Conservation (phyloP, 2,888 invertebrate genomes). For the Melitaea athalia region DNA sequence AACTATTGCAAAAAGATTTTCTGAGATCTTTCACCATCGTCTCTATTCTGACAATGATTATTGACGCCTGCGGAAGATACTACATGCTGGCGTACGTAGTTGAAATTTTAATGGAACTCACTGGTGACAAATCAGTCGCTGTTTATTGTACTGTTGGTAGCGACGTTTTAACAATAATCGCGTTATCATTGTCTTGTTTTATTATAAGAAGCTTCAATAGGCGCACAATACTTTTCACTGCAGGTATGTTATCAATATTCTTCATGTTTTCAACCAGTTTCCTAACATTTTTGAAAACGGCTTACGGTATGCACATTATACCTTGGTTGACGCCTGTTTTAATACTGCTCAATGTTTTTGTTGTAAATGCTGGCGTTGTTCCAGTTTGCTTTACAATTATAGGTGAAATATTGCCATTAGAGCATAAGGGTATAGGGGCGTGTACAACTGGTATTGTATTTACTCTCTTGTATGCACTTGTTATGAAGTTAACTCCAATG, state of each 20-base stretch:
- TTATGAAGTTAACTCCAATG: conserved; percentile 50
- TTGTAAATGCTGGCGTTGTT: conserved; percentile 27
- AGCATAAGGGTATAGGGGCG: conserved; percentile 50
- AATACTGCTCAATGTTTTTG: conserved; percentile 20
- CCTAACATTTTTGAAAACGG: conserved; percentile 43
- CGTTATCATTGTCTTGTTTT: conserved; percentile 45
- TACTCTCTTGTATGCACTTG: conserved; percentile 45
- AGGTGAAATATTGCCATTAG: conserved; percentile 55
- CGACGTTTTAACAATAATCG: conserved; percentile 47
- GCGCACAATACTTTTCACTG: conserved; percentile 47
- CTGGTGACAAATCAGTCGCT: conserved; percentile 46
- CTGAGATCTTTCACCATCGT: conserved; percentile 47
- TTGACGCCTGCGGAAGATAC: conserved; percentile 52
- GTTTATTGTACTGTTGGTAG: conserved; percentile 49
- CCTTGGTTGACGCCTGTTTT: conserved; percentile 48
- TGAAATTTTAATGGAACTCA: conserved; percentile 50
- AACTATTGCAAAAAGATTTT: conserved; percentile 47
- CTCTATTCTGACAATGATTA: conserved; percentile 44
- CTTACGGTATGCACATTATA: conserved; percentile 27
- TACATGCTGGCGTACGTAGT: conserved; percentile 50
- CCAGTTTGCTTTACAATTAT: conserved; percentile 30
- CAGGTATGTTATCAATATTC: conserved; percentile 42
- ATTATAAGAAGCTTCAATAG: conserved; percentile 47
- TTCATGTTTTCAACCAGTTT: conserved; percentile 49
- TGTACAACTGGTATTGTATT: conserved; percentile 49